Conservation (phyloP, 2,113 vertebrate genomes). For the Parotia lawesii region DNA sequence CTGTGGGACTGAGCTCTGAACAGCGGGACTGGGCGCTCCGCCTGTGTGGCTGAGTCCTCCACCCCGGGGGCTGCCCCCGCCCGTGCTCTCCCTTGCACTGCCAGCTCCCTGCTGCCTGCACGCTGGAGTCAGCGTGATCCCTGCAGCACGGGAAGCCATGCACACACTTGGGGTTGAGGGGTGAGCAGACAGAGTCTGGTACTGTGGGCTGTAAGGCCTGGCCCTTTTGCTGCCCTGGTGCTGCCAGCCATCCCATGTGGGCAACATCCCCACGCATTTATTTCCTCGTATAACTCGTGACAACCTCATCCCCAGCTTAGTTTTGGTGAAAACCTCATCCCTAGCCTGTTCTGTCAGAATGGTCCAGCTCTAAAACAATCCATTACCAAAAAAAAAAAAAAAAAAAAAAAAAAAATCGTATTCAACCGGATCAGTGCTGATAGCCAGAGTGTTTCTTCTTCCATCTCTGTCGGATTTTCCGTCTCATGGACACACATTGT, state of each 20-base stretch:
- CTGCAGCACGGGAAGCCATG: fast-evolving
- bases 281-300: fast-evolving
- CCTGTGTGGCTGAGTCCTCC: fast-evolving
- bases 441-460: background rate
- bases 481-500: fast-evolving
- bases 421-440: background rate
- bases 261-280: fast-evolving
- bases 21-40: fast-evolving
- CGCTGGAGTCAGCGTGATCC: fast-evolving
- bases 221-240: background rate
- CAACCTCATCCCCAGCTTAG: background rate
- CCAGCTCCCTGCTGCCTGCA: background rate
- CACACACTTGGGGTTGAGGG: fast-evolving
- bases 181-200: fast-evolving
- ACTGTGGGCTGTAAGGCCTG: background rate
- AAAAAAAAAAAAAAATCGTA: background rate
- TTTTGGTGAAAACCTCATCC: background rate
- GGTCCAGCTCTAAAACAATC: background rate
- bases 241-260: background rate
- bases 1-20: fast-evolving
- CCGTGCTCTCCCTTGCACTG: fast-evolving
- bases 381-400: background rate
- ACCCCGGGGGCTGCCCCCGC: fast-evolving
- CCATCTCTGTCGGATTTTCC: background rate
- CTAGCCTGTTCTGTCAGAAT: background rate